phyloP scores from a whole-genome alignment of 30 jellyfish, hydroid and myxozoan genomes.

The Haliclystus octoradiatus region DNA sequence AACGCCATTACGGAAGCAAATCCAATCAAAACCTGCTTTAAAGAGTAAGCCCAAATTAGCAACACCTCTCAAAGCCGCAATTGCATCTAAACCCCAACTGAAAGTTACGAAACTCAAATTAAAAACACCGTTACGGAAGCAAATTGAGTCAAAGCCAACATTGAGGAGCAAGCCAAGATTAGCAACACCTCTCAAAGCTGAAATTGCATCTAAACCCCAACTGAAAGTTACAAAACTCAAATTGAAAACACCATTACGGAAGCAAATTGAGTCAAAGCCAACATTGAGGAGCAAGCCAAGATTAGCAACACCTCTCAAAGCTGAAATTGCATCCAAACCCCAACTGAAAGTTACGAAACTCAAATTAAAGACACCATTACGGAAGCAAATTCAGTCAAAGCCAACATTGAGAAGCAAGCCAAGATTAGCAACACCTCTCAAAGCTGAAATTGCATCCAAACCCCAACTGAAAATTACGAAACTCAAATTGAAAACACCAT shows the following conservation, averaged over 20 bases:
- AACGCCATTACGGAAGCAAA: neutral
- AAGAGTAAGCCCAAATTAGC: neutral
- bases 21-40: neutral
- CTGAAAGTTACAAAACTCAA: slow-evolving; percentile 24
- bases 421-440: slow-evolving; percentile 16
- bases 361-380: no score
- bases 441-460: slow-evolving; percentile 7
- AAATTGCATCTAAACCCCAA: slow-evolving; percentile 19
- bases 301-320: slow-evolving; percentile 51
- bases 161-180: slow-evolving; percentile 26
- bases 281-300: slow-evolving; percentile 31
- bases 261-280: slow-evolving; percentile 28
- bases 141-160: slow-evolving; percentile 25
- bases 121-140: slow-evolving; percentile 42
- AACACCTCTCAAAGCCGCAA: slow-evolving; percentile 31
- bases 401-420: slow-evolving; percentile 28
- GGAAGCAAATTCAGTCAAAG: slow-evolving; percentile 22
- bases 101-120: slow-evolving; percentile 26
- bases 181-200: slow-evolving; percentile 38
- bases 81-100: slow-evolving; percentile 17
- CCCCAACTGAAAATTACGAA: slow-evolving; percentile 10
- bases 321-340: slow-evolving; percentile 33
- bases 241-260: slow-evolving; percentile 43
- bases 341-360: slow-evolving; percentile 21
- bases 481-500: slow-evolving; percentile 4